A percentile compares a stretch with the other conserved stretches of the same genome.
These are phyloP conservation scores for Syritta pipiens DNA, from an alignment of 2,888 invertebrate species.

Conservation along the genomic window DNA sequence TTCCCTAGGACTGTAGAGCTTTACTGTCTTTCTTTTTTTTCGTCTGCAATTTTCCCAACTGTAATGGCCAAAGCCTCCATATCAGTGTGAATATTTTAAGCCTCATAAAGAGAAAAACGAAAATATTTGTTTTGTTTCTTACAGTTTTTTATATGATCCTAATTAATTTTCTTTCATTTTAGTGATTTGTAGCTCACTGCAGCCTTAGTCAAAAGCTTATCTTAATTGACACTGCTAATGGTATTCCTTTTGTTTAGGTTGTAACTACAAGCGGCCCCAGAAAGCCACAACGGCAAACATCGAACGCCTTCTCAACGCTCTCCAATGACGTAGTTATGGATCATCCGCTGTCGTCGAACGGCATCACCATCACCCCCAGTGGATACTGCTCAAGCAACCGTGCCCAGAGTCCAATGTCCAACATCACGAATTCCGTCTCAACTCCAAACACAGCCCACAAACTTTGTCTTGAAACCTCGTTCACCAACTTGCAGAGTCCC, in stretches of 20 bases:
- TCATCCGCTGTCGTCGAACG: slow-evolving; percentile 41
- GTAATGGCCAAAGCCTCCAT: too few species aligned
- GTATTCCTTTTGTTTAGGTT: slow-evolving; percentile 81
- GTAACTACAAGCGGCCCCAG: slow-evolving; percentile 89
- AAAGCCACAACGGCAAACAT: slow-evolving; percentile 85
- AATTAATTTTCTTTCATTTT: slow-evolving; percentile 26
- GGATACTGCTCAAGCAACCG: slow-evolving; percentile 47
- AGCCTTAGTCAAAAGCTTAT: slow-evolving; percentile 33
- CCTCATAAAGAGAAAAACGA: too few species aligned
- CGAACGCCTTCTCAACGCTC: slow-evolving; percentile 78
- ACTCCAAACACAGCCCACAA: slow-evolving; percentile 81
- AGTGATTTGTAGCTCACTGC: slow-evolving; percentile 57
- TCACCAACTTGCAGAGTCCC: slow-evolving; percentile 84
- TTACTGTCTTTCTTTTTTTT: too few species aligned
- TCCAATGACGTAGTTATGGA: slow-evolving; percentile 75
- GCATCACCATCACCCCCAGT: slow-evolving; percentile 76
- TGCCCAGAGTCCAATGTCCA: slow-evolving; percentile 81
- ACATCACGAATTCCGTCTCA: slow-evolving; percentile 75
- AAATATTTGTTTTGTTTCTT: too few species aligned
- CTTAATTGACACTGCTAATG: not conserved
- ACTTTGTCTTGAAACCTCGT: slow-evolving; percentile 87
- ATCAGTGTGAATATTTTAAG: too few species aligned
- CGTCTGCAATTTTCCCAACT: too few species aligned
- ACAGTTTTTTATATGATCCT: too few species aligned
- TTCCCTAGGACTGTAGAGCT: too few species aligned